Conservation (phyloP, 2,888 invertebrate species). For the Cerastis rubricosa region DNA sequence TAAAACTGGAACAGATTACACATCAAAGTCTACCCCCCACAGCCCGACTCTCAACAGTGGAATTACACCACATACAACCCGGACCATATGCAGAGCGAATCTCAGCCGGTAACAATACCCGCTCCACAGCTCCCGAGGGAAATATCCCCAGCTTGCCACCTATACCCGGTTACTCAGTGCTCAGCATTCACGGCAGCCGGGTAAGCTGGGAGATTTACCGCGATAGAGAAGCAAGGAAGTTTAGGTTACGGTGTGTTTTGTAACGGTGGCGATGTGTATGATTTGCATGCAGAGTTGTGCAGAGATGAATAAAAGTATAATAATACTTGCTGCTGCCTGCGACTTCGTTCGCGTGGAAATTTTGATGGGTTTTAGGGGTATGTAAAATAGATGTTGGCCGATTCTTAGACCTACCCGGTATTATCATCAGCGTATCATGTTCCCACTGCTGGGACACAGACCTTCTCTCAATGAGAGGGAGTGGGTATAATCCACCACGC, state of each 20-base stretch:
- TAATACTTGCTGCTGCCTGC: too few relatives aligned
- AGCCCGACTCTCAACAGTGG: not conserved
- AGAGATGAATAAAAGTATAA: not conserved
- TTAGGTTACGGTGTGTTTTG: not conserved
- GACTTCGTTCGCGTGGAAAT: too few relatives aligned
- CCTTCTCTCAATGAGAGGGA: too few relatives aligned
- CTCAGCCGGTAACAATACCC: slow-evolving; percentile 37
- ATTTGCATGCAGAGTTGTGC: not conserved
- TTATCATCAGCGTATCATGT: too few relatives aligned
- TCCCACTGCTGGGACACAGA: too few relatives aligned
- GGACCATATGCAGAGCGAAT: slow-evolving; percentile 52
- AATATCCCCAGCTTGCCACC: slow-evolving; percentile 42
- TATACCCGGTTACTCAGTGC: slow-evolving; percentile 1
- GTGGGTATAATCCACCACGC: too few relatives aligned
- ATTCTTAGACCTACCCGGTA: too few relatives aligned
- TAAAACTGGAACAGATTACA: not conserved
- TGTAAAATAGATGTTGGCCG: too few relatives aligned
- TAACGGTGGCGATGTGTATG: not conserved
- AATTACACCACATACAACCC: slow-evolving; percentile 6
- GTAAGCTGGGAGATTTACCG: slow-evolving; percentile 43
- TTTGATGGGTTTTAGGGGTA: too few relatives aligned
- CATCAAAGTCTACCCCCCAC: not conserved
- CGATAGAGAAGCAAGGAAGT: slow-evolving; percentile 6
- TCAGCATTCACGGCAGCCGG: slow-evolving; percentile 33
- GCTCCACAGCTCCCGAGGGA: slow-evolving; percentile 44